These are phyloP conservation scores for Nesidiocoris tenuis DNA, from an alignment of 2,888 invertebrate genomes.

Conservation along the genomic window DNA sequence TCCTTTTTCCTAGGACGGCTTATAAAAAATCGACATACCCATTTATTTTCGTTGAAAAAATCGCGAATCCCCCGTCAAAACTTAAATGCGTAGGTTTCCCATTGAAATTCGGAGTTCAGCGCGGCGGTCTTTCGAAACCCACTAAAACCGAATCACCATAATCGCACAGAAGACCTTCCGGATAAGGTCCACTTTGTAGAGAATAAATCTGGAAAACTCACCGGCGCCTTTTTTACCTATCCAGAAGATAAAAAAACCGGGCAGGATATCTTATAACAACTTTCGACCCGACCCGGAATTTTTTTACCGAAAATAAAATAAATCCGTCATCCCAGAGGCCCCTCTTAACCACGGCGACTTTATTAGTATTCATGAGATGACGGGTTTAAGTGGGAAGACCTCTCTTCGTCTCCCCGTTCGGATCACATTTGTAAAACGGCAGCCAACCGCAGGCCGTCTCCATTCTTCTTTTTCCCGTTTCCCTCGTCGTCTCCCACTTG, in stretches of 20 bases:
- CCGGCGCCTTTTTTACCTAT: not conserved
- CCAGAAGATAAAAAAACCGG: not conserved
- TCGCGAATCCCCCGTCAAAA: too few relatives aligned
- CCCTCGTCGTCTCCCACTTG: slow-evolving; percentile 21
- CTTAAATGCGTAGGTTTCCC: too few relatives aligned
- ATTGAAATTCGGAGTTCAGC: too few relatives aligned
- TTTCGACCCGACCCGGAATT: not conserved
- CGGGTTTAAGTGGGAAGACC: slow-evolving; percentile 24
- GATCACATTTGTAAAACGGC: slow-evolving; percentile 41
- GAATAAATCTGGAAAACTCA: not conserved
- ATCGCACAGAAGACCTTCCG: not conserved
- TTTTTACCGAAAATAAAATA: not conserved
- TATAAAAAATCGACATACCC: too few relatives aligned
- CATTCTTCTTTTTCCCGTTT: slow-evolving; percentile 15
- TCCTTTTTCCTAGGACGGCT: too few relatives aligned
- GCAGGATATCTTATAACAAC: not conserved
- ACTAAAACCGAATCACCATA: not conserved
- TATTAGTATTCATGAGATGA: slow-evolving; percentile 42
- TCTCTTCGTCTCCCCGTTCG: slow-evolving; percentile 32
- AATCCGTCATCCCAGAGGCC: not conserved
- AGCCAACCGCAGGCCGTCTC: slow-evolving; percentile 17
- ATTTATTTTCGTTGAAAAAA: too few relatives aligned
- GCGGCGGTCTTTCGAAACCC: too few relatives aligned
- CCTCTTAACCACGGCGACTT: not conserved
- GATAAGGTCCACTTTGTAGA: not conserved